Percentiles rank a stretch among this genome's conserved stretches.
phyloP scores from a whole-genome alignment of 2,113 vertebrate genomes.

The Talpa occidentalis region DNA sequence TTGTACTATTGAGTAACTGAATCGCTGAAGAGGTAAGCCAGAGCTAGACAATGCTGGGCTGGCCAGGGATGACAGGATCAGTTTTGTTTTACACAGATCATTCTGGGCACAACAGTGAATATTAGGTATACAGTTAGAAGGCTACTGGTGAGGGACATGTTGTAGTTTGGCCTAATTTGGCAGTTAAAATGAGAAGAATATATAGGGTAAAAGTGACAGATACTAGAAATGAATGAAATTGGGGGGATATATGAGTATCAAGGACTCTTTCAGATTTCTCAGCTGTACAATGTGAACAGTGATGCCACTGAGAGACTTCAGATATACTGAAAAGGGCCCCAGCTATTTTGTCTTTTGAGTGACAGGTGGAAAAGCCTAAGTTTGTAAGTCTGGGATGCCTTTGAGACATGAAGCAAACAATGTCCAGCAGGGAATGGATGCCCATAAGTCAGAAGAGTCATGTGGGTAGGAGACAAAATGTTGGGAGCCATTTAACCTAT shows the following conservation, averaged over 20 bases:
- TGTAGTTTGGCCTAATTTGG: neutral
- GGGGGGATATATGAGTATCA: neutral
- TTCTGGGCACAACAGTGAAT: neutral
- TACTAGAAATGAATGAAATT: neutral
- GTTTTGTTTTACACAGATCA: constrained; percentile 6
- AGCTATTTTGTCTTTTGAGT: neutral
- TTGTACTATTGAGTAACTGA: neutral
- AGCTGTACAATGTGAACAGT: neutral
- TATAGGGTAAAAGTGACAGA: no score
- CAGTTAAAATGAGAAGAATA: neutral
- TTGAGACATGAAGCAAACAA: neutral
- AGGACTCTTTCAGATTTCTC: neutral
- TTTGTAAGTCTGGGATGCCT: neutral
- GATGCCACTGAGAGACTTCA: neutral
- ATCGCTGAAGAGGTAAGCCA: neutral
- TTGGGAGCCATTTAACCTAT: neutral
- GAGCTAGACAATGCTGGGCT: neutral
- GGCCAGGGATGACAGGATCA: neutral
- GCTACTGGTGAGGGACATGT: neutral
- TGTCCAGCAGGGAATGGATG: neutral
- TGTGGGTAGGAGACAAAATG: neutral
- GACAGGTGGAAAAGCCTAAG: neutral
- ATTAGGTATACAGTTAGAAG: neutral
- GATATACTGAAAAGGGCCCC: neutral
- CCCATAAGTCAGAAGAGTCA: neutral